Conservation (phyloP, 2,888 invertebrate genomes). For the Nowickia ferox region DNA sequence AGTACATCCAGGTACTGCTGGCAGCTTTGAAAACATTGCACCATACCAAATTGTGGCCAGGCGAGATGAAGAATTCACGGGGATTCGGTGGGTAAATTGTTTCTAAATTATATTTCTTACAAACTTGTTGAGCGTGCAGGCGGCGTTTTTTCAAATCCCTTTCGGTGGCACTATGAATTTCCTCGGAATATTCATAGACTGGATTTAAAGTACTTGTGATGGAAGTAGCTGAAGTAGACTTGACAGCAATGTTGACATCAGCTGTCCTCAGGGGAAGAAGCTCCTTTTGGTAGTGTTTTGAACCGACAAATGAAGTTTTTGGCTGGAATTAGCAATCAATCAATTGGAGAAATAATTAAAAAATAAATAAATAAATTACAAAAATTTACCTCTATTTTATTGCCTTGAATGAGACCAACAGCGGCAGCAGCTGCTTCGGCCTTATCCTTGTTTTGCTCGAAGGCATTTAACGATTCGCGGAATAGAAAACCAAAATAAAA, state of each 20-base stretch:
- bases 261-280: not conserved
- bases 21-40: conserved; percentile 91
- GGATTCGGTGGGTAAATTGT: conserved; percentile 85
- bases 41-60: conserved; percentile 88
- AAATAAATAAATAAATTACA: not conserved
- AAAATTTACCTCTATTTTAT: conserved; percentile 49
- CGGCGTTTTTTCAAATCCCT: conserved; percentile 84
- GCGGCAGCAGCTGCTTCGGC: conserved; percentile 67
- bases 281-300: conserved; percentile 74
- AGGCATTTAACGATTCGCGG: conserved; percentile 82
- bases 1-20: conserved; percentile 92
- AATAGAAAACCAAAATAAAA: conserved; percentile 82
- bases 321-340: conserved; percentile 66
- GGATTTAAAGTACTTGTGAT: conserved; percentile 81
- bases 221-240: conserved; percentile 39
- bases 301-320: conserved; percentile 73
- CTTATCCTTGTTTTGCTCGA: conserved; percentile 79
- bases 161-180: conserved; percentile 83
- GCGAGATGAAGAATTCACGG: conserved; percentile 90
- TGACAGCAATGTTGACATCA: not conserved
- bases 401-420: conserved; percentile 55
- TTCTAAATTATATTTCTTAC: conserved; percentile 83
- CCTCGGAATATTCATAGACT: conserved; percentile 83
- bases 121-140: conserved; percentile 84
- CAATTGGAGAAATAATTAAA: not conserved